Evolutionary conservation across 2,113 vertebrate genomes (phyloP), one percentile per base, ranked within the genome.

Genomic region (Furnarius figulus): DNA sequence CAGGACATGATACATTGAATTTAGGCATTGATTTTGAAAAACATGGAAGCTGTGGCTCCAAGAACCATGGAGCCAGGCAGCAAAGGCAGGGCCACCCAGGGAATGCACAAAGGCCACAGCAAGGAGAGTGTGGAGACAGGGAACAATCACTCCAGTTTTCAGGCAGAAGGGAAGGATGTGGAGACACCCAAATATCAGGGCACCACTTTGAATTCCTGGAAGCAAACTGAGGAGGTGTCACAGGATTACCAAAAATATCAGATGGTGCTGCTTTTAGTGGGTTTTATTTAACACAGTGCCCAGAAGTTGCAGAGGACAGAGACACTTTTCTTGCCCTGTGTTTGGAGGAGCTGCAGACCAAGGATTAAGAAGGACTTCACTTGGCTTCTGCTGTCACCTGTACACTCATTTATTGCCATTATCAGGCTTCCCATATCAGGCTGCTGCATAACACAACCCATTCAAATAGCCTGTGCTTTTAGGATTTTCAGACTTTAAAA

Each of bases 1-100:
- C 11, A 30, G 0, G 30, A 84, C 39, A 61, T 0, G 14, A 53
- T 18, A 25, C 19, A 85, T 65, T 58, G 14, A 14, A 59, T 58
- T 30, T 19, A 58, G 37, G 39, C 28, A 17, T 15, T 62, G 53
- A 17, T 35, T 65, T 65, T 0, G 19, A 59, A 59, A 59, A 59
- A 35, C n/a, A 62, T 12, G 65, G 55, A 53, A 82, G 81, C 0
- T 44, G 71, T 25, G 28, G 27, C 46, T 31, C 16, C 27, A 27
- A 9, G 50, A 55, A 23, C 24, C 0, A 0, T 0, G 5, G 61
- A 47, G 35, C 16, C 46, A 67, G 44, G 28, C 16, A 53, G 72
- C 37, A 68, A 49, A 50, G 58, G 24, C 19, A 33, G 16, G 9
- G 18, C 40, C 63, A 76, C 37, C 31, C 4, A 12, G 53, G n/a